Evolutionary conservation across 1,140 invertebrate genomes (phyloP), one percentile per base, ranked within the genome.

Genomic region (Berghia stephanieae): DNA sequence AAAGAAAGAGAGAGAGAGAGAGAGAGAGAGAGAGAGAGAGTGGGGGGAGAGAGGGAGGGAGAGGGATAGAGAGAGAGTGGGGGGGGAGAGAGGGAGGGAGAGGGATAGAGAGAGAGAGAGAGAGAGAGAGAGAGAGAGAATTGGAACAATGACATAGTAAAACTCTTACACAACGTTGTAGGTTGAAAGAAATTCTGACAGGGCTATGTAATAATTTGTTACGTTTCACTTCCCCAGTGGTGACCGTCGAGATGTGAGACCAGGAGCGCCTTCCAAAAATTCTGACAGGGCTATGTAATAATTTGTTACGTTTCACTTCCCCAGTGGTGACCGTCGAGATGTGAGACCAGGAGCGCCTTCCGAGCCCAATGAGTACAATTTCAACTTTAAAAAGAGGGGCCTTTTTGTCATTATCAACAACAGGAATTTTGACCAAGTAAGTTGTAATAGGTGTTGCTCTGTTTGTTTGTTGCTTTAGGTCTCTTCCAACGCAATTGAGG

Each of bases 371-470:
- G 86, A 86, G 72, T 88, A 88, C 77, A 87, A 87, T 76, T 97
- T 97, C 94, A 93, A 93, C 85, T 95, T 96, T 89, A 90, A 92
- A 69, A 92, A 93, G 79, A 92, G 95, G 60, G 96, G 96, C 31
- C 86, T 93, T 69, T 96, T 96, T 31, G 85, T 97, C 0, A 96
- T 98, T 81, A 96, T 98, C 82, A 98, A 98, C 87, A 95, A 97
- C 89, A 95, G 96, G 90, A 80, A 84, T 43, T 91, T 91, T 78
- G 84, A 89, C 46, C 60, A 76, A n/a, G n/a, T n/a, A n/a, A n/a
- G n/a, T n/a, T n/a, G n/a, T n/a, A n/a, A n/a, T n/a, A n/a, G n/a
- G n/a, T n/a, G n/a, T n/a, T n/a, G n/a, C n/a, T n/a, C n/a, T n/a
- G n/a, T n/a, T n/a, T n/a, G n/a, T n/a, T n/a, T n/a, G n/a, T n/a